Evolutionary conservation across 2,888 invertebrate species (phyloP), one percentile per base, ranked within the genome.

Genomic region (Imbricaverruca yamaguchii): DNA sequence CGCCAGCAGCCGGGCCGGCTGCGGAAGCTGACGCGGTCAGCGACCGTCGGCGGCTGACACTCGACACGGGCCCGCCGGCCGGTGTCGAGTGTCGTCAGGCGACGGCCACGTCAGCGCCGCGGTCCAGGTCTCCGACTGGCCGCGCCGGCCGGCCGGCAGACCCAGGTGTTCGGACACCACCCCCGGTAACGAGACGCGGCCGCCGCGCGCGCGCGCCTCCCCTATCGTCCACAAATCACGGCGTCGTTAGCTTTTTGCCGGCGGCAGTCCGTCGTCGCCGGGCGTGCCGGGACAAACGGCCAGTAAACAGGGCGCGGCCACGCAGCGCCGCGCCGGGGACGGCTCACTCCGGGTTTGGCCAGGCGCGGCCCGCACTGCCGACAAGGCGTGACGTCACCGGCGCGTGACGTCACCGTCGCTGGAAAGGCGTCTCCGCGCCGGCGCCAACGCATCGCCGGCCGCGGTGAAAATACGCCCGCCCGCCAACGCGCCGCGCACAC

Each of bases 181-280:
- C 57, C 12, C 61, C 61, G 7, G 61, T 61, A 61, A 61, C 61
- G 61, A 61, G 57, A 15, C 11, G 61, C 15, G 39, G 39, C 39
- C 39, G 39, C 61, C 61, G 13, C 61, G 61, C 61, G 61, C 61
- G 61, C 61, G 61, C 61, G 61, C 18, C 61, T 15, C 61, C 61
- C 18, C 61, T 61, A 61, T 61, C 61, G 61, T 61, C 69, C 69
- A 69, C 69, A 69, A 69, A 69, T 69, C 69, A 69, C 69, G 69
- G 6, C 39, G 25, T 69, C 69, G 69, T 69, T 69, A 69, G 69
- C 12, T 23, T 61, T 61, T 61, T 61, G 9, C 61, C 61, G 61
- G 61, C 15, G 61, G 61, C 61, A 18, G 61, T 61, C 15, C 18
- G 61, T 61, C 69, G 23, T 13, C 39, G 69, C 69, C 13, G 11